A percentile compares a stretch with the other conserved stretches of the same genome.
Conservation (phyloP, 2,888 invertebrate genomes). For the Campoplex capitator region DNA sequence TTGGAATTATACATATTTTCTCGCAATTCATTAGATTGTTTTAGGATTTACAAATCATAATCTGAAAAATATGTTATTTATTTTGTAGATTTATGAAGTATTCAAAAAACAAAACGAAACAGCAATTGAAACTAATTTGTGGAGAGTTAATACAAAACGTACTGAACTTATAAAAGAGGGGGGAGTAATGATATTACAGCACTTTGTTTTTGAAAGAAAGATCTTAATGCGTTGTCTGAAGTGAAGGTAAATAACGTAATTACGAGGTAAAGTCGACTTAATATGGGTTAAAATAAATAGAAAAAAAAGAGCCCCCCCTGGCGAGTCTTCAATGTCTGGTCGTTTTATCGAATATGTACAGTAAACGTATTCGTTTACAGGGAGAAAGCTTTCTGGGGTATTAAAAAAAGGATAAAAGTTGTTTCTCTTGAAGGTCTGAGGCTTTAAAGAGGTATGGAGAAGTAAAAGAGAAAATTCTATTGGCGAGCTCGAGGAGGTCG, state of each 20-base stretch:
- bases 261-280: constrained; percentile 48
- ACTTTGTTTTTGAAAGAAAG: constrained; percentile 36
- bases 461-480: constrained; percentile 65
- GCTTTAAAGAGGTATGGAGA: constrained; percentile 55
- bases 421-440: constrained; percentile 47
- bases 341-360: constrained; percentile 20
- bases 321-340: constrained; percentile 35
- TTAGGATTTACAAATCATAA: background rate
- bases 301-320: constrained; percentile 5
- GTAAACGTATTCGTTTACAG: constrained; percentile 42
- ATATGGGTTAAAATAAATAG: constrained; percentile 25
- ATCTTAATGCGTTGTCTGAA: constrained; percentile 21
- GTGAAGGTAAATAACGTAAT: constrained; percentile 51
- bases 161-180: background rate
- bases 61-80: no score
- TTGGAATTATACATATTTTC: no score
- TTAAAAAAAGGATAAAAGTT: constrained; percentile 46
- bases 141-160: background rate
- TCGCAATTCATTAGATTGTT: background rate
- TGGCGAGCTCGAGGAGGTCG: constrained; percentile 60
- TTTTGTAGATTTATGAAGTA: no score
- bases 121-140: background rate
- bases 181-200: background rate
- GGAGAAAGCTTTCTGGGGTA: constrained; percentile 59
- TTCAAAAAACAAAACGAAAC: background rate